phyloP scores from a whole-genome alignment of 2,797 vertebrate species.

The Streptopelia turtur region DNA sequence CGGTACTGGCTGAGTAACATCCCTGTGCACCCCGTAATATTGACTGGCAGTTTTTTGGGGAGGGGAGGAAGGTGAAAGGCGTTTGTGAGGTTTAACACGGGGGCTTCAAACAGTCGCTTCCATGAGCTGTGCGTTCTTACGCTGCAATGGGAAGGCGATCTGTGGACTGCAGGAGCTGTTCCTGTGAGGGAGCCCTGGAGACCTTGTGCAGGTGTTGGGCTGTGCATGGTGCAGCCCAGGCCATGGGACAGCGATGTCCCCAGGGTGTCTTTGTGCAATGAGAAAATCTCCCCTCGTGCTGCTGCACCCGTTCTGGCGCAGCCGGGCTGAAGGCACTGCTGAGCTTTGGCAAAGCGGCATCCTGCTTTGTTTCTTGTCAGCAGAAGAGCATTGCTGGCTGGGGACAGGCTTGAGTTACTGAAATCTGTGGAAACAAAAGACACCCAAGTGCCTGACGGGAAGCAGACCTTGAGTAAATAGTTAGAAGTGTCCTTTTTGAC shows the following conservation, averaged over 20 bases:
- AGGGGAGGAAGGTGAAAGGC: neutral
- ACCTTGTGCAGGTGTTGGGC: neutral
- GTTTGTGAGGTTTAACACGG: neutral
- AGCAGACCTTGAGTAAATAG: neutral
- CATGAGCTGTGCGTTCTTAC: fast-evolving
- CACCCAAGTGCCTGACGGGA: neutral
- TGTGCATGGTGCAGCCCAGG: neutral
- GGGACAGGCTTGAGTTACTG: neutral
- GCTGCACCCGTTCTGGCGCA: neutral
- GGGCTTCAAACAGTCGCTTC: neutral
- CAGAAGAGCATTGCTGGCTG: neutral
- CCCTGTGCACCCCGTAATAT: neutral
- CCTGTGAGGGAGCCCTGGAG: neutral
- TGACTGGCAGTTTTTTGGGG: neutral
- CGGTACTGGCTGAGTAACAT: neutral
- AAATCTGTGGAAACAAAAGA: neutral
- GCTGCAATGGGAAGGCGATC: neutral
- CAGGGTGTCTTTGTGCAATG: neutral
- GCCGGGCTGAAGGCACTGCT: neutral
- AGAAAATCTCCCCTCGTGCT: neutral
- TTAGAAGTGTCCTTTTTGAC: neutral
- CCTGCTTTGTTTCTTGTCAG: neutral
- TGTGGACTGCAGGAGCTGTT: neutral
- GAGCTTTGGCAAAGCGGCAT: neutral
- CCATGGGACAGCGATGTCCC: neutral